Evolutionary conservation across 2,113 vertebrate genomes (phyloP).

Genomic region (Ariopsis seemanni): DNA sequence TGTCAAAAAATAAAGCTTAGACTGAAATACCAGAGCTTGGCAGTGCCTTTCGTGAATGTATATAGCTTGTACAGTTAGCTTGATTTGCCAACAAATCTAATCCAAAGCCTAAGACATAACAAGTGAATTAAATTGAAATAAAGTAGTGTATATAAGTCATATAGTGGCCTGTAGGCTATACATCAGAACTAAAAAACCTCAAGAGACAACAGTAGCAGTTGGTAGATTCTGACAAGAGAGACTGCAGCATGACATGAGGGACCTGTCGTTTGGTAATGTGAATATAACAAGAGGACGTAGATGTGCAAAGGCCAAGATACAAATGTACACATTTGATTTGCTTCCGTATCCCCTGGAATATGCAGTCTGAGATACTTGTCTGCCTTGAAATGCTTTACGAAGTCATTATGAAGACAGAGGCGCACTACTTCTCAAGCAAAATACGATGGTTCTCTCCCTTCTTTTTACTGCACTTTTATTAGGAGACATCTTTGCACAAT

Average conservation of each 20-base stretch:
- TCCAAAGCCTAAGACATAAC: neutral
- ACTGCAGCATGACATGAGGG: neutral
- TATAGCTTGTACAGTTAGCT: neutral
- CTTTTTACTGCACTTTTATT: conserved; percentile 22
- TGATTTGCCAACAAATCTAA: neutral
- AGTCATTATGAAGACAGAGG: conserved; percentile 12
- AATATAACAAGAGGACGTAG: neutral
- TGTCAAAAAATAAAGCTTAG: neutral
- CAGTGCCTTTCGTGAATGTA: neutral
- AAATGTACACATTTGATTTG: neutral
- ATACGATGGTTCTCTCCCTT: neutral
- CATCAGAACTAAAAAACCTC: neutral
- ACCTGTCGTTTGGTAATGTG: neutral
- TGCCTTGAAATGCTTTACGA: conserved; percentile 5
- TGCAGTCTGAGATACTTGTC: neutral
- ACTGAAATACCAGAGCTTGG: neutral
- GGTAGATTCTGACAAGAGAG: neutral
- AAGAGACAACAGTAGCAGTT: neutral
- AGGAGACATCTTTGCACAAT: neutral
- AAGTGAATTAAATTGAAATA: neutral
- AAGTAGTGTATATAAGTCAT: neutral
- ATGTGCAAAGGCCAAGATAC: neutral
- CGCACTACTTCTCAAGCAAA: neutral
- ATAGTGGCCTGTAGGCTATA: neutral
- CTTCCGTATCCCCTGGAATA: neutral